Base-by-base conservation (phyloP, 1,140 invertebrate species). In the Pogonomyrmex barbatus region DNA sequence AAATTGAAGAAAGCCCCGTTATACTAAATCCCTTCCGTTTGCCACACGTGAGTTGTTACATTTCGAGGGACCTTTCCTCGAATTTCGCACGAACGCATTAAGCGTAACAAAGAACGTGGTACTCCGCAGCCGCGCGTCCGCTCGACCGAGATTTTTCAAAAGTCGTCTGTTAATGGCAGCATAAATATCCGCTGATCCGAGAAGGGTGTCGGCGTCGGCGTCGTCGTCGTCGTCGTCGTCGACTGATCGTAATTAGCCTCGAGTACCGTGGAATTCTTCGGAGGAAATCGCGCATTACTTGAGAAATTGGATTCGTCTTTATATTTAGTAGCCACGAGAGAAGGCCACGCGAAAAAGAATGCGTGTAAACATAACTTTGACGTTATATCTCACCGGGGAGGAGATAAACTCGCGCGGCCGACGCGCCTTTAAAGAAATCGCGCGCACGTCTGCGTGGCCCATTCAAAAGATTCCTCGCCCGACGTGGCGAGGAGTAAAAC, bases 211-310 rank as follows among this genome's bases (percentile, higher is more conserved):
- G 60, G 36, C 63, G 75, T 63, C 76, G 58, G 24, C 75, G 83
- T 52, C 47, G 60, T 4, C 58, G 58, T 76, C 58, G 82, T 17
- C 39, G 63, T 79, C 71, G 71, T n/a, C 75, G 87, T 65, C 75
- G 81, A 54, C 62, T 42, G 65, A 85, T 86, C 77, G 88, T 91
- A 92, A 91, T 92, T 92, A 92, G 91, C 76, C 36, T 50, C 79
- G 75, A 17, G 10, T 8, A 36, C 4, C 67, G 68, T 36, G 78
- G 84, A 91, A 91, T 90, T 90, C 85, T 68, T 79, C 65, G 62
- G 52, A 84, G 89, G 87, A 90, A 92, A 92, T 92, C 89, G 90
- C 65, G 89, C 90, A 84, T 92, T 77, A 82, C 87, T 90, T 92
- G 90, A 91, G 87, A 92, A 91, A 91, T 92, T 91, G 83, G 73